Base-by-base conservation (phyloP, 2,888 invertebrate genomes). In the Metacarcinus magister region DNA sequence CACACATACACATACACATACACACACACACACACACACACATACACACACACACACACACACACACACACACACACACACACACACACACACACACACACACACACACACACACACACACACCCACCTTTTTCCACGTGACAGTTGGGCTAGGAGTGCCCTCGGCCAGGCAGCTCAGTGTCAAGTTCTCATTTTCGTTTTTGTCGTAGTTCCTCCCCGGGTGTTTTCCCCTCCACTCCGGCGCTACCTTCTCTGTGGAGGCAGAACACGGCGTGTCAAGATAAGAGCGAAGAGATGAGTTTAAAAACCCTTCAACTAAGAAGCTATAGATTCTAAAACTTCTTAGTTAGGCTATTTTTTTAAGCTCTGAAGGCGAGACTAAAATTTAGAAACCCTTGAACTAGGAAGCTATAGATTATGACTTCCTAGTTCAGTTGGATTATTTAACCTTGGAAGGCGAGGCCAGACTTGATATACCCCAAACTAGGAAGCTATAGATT, bases 51-150 rank as follows among this genome's bases (percentile, higher is more conserved):
- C 67, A 67, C 67, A 67, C 67, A 67, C 67, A 67, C 67, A 67
- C 67, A 67, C 67, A 67, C 67, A 67, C 67, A 67, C 67, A 67
- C 67, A 67, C 23, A 67, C 67, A 67, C 67, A 67, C 23, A 67
- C 67, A 67, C 67, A 67, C 23, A 67, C 67, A 67, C 67, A 67
- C 67, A 67, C 67, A 67, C 16, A 60, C 60, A 60, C 60, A 60
- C 60, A 60, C 60, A 60, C 60, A 60, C 60, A 60, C 60, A 60
- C 60, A 60, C 60, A 60, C 60, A 60, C 60, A 60, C 5, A 87
- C 87, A 87, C 87, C 39, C 87, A 87, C 87, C 87, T 87, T 87
- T 10, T 87, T 87, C 87, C 87, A 87, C 39, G 8, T n/a, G 87
- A 87, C 87, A 13, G 39, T 87, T 2, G 87, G 87, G 32, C n/a